Conservation (phyloP, 2,113 vertebrate species). For the Triplophysa rosa region DNA sequence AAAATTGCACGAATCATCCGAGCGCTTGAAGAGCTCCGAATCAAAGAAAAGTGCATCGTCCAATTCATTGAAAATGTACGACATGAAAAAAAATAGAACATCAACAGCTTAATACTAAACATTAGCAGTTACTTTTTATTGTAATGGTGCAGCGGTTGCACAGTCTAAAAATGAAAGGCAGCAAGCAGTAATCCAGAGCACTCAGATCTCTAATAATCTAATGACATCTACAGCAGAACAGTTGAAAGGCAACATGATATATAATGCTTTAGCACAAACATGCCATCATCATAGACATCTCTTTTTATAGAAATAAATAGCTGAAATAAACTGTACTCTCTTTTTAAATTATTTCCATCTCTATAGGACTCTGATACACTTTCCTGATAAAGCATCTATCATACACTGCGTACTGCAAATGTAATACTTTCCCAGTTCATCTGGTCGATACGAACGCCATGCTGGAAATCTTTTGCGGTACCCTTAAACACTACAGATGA, state of each 20-base stretch:
- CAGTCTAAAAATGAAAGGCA: conserved; percentile 66
- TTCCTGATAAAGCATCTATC: conserved; percentile 80
- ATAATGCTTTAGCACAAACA: conserved; percentile 79
- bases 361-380: conserved; percentile 79
- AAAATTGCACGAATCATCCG: conserved; percentile 25
- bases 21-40: conserved; percentile 57
- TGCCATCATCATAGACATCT: conserved; percentile 80
- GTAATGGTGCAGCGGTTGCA: conserved; percentile 73
- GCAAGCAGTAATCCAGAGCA: conserved; percentile 72
- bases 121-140: conserved; percentile 64
- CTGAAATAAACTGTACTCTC: conserved; percentile 74
- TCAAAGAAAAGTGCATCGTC: conserved; percentile 71
- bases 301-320: conserved; percentile 83
- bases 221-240: conserved; percentile 73
- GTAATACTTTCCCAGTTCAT: conserved; percentile 69
- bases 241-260: conserved; percentile 80
- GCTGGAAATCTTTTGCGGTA: conserved; percentile 5
- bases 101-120: conserved; percentile 72
- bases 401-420: conserved; percentile 73
- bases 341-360: conserved; percentile 81
- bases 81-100: conserved; percentile 65
- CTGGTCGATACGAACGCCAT: conserved; percentile 51
- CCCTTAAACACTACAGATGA: neutral
- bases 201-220: conserved; percentile 71
- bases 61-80: conserved; percentile 70